Base-by-base conservation (phyloP, 2,888 invertebrate species). In the Metallyticus violacea region DNA sequence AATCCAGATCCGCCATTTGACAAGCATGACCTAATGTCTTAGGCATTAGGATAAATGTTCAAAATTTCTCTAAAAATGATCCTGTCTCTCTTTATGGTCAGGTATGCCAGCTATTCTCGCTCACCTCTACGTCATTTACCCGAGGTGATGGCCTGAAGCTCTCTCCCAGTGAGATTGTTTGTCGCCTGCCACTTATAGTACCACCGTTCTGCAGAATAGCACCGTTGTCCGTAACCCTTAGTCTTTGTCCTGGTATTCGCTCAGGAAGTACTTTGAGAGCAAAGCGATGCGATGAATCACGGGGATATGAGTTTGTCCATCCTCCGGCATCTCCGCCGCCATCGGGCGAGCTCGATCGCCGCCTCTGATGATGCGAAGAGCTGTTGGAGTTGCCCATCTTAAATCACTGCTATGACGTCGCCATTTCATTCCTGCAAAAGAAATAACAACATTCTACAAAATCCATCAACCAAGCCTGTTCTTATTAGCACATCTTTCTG, bases 151-250 rank as follows among this genome's bases (percentile, higher is more conserved):
- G 85, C 91, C 9, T 77, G 77, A 7, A 77, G 3, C 9, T 77
- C 27, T 83, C 83, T 7, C 83, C 83, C n/a, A 83, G 77, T 3
- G 83, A 77, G 22, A 83, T 77, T 6, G 77, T 83, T 29, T 94
- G 93, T 86, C 93, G 93, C 86, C 96, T 93, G 5, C 96, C 96
- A 89, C 95, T 96, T 90, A 97, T 95, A 88, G 97, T 97, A 85
- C 97, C 97, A 0, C 97, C 97, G 6, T 96, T 95, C 89, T 96
- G 96, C 86, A 97, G 92, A 90, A 97, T 96, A 90, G 95, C 95
- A 85, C 97, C 97, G 92, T 97, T 97, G 91, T 96, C 95, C 3
- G 97, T 97, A 87, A 95, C 94, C 88, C 97, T 94, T 86, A 97
- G 92, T 88, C 94, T 93, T 89, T 95, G 95, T 9, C 95, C 94